A percentile compares a stretch with the other conserved stretches of the same genome.
phyloP scores from a whole-genome alignment of 2,888 invertebrate genomes.

The Dasysyrphus tricinctus region DNA sequence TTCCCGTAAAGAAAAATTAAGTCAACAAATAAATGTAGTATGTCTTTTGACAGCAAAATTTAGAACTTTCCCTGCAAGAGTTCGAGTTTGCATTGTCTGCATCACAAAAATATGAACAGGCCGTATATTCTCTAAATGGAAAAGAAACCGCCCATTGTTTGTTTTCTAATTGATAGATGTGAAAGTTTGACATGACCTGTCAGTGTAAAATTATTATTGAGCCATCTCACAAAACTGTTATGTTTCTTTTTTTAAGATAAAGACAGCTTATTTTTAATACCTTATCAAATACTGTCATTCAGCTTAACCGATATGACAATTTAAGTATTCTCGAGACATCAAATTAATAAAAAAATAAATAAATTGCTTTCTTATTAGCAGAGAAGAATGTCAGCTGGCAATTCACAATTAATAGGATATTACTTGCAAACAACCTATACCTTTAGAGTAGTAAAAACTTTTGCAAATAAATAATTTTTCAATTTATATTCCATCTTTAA shows the following conservation, averaged over 20 bases:
- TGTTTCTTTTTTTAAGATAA: background rate
- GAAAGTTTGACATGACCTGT: background rate
- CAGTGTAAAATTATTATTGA: background rate
- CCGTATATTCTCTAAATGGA: no score
- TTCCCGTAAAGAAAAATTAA: no score
- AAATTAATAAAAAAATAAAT: constrained; percentile 31
- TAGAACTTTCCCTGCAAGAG: no score
- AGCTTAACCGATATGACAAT: constrained; percentile 23
- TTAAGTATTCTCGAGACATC: constrained; percentile 37
- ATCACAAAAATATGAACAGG: no score
- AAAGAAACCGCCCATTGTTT: no score
- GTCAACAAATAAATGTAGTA: no score
- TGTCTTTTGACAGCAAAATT: no score
- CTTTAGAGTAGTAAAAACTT: constrained; percentile 37
- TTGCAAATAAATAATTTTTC: constrained; percentile 60
- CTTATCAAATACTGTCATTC: constrained; percentile 7
- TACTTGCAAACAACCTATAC: constrained; percentile 2
- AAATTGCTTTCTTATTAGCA: constrained; percentile 33
- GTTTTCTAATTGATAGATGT: background rate
- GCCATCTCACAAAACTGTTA: background rate
- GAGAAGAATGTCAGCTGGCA: constrained; percentile 35
- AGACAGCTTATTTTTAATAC: background rate
- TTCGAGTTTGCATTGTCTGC: no score
- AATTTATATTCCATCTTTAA: constrained; percentile 67
- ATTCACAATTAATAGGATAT: background rate